Evolutionary conservation across 64 coral and sea anemone species (phyloP), one percentile per base, ranked within the genome.

Genomic region (Dendrophyllia cribrosa): DNA sequence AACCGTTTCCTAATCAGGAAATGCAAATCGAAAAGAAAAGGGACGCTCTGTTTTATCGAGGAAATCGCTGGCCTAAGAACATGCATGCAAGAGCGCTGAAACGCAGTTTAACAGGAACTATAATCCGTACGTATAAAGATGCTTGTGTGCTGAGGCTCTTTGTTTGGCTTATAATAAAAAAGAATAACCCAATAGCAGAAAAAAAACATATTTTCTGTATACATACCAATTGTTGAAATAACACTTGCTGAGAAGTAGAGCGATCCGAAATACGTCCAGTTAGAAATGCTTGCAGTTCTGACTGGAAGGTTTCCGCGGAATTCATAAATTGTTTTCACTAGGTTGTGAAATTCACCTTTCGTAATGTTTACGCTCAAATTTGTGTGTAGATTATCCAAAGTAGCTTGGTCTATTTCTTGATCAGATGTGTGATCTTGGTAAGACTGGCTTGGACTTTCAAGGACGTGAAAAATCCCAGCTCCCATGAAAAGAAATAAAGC

Each of bases 171-270:
- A 34, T 34, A 34, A 34, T 34, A 34, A 34, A 34, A 34, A 34
- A 34, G 34, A 34, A 34, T 34, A 34, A 34, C 34, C 34, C 34
- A 34, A 34, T 1, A 34, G 2, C 2, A 34, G 34, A 0, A 34
- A 34, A 34, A 34, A 34, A 34, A 34, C 34, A 34, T 34, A 34
- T 34, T 34, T 34, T 34, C 34, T 34, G 34, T 34, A 43, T 12
- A 90, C 93, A 58, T 95, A 95, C 93, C 93, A 61, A 90, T 95
- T 25, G 93, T 95, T 2, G 93, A 86, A 49, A 95, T 64, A 52
- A 95, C 93, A 90, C 88, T 95, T 9, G 93, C 78, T 9, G 93
- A 95, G 48, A 95, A 95, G 74, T 95, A 95, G 8, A 95, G 88
- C 22, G 93, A 69, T 3, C 77, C 71, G 23, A 82, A 95, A 82